phyloP scores from a whole-genome alignment of 2,888 invertebrate species.

The Coenonympha glycerion region DNA sequence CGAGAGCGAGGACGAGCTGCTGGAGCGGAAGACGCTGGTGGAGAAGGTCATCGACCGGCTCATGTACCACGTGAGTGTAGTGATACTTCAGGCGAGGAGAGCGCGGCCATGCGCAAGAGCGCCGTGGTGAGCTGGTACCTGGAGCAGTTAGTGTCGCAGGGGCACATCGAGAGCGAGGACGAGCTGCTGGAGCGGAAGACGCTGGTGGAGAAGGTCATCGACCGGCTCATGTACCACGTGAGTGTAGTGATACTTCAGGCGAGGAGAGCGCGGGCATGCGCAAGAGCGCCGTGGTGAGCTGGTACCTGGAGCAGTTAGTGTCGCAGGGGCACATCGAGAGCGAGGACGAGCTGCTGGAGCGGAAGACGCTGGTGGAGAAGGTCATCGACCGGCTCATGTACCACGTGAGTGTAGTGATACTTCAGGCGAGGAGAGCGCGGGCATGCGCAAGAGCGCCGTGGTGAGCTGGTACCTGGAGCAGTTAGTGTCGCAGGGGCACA shows the following conservation, averaged over 20 bases:
- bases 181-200: constrained; percentile 92
- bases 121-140: constrained; percentile 96
- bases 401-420: constrained; percentile 82
- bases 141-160: constrained; percentile 86
- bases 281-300: constrained; percentile 89
- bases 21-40: constrained; percentile 90
- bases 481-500: constrained; percentile 82
- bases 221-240: constrained; percentile 90
- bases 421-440: too few species aligned
- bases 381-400: constrained; percentile 93
- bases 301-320: constrained; percentile 93
- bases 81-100: background rate
- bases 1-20: constrained; percentile 91
- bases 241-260: too few species aligned
- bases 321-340: constrained; percentile 85
- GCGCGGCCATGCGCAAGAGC: constrained; percentile 83
- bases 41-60: constrained; percentile 96
- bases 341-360: constrained; percentile 91
- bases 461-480: constrained; percentile 96
- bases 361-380: constrained; percentile 93
- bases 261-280: too few species aligned
- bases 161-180: constrained; percentile 88
- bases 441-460: constrained; percentile 85
- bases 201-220: constrained; percentile 94
- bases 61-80: constrained; percentile 84